Conservation (phyloP, 2,113 vertebrate species). For the Sturnus vulgaris region DNA sequence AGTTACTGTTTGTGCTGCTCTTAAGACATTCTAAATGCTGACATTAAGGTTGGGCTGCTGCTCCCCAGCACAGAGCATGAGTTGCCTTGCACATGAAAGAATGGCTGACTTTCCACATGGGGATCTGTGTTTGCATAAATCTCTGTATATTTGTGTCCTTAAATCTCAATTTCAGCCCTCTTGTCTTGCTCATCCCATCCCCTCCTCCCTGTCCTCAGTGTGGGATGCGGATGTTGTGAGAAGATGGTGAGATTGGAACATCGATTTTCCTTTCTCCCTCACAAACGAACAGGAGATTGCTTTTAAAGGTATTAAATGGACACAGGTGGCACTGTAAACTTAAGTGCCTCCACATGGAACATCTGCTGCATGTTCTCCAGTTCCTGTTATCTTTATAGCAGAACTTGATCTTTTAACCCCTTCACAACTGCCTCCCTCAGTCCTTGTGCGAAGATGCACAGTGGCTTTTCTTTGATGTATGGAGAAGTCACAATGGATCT, state of each 20-base stretch:
- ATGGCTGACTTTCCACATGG: neutral
- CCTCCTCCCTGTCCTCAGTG: neutral
- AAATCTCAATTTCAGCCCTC: neutral
- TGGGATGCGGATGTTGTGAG: neutral
- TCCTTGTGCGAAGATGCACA: neutral
- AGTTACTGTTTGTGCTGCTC: neutral
- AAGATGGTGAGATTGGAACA: neutral
- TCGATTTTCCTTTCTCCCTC: neutral
- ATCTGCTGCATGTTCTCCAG: slow-evolving; percentile 53
- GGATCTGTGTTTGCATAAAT: neutral
- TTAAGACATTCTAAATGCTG: neutral
- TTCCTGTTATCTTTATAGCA: slow-evolving; percentile 69
- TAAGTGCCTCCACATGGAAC: slow-evolving; percentile 67
- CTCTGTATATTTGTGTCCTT: neutral
- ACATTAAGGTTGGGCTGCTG: neutral
- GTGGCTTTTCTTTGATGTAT: slow-evolving; percentile 33
- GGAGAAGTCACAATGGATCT: slow-evolving; percentile 37
- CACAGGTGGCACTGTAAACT: slow-evolving; percentile 67
- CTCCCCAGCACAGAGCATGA: neutral
- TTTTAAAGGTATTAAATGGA: slow-evolving; percentile 66
- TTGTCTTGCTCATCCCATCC: neutral
- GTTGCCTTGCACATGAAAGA: neutral
- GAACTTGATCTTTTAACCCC: slow-evolving; percentile 63
- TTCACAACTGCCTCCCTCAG: neutral
- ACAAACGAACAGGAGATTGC: slow-evolving; percentile 48